These are phyloP conservation scores for Poeciliopsis retropinna DNA, from an alignment of 2,113 vertebrate genomes.

Conservation along the genomic window DNA sequence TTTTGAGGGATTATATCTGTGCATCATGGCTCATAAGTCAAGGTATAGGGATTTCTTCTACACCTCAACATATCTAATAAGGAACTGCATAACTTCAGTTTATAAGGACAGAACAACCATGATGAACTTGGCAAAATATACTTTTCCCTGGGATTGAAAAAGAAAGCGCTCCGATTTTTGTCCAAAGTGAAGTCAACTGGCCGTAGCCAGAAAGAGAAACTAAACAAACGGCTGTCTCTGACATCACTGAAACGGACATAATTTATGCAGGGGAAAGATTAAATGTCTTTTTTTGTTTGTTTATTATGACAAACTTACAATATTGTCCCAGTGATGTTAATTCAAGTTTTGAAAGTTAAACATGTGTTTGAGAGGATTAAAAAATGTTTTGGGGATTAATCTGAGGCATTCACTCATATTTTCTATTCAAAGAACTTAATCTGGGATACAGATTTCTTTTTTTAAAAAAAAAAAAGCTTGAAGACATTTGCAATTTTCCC, in stretches of 20 bases:
- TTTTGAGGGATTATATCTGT: not conserved
- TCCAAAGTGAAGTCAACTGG: not conserved
- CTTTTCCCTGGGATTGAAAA: not conserved
- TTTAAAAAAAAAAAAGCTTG: not conserved
- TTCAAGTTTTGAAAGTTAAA: not conserved
- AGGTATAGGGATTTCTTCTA: not conserved
- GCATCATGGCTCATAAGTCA: not conserved
- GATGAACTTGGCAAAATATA: not conserved
- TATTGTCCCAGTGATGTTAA: not conserved
- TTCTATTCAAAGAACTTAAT: not conserved
- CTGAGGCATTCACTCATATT: not conserved
- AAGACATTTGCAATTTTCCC: not conserved
- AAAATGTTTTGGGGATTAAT: not conserved
- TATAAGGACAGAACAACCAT: not conserved
- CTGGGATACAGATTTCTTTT: not conserved
- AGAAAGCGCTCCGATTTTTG: not conserved
- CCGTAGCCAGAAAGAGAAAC: not conserved
- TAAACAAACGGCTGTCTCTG: not conserved
- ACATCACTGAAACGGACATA: not conserved
- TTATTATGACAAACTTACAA: not conserved
- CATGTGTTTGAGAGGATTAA: not conserved
- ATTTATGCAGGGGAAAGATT: not conserved
- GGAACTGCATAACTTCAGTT: not conserved
- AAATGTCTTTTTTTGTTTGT: not conserved
- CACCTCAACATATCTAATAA: not conserved